These are phyloP conservation scores for Seladonia tumulorum DNA, from an alignment of 2,888 invertebrate genomes.

Conservation along the genomic window DNA sequence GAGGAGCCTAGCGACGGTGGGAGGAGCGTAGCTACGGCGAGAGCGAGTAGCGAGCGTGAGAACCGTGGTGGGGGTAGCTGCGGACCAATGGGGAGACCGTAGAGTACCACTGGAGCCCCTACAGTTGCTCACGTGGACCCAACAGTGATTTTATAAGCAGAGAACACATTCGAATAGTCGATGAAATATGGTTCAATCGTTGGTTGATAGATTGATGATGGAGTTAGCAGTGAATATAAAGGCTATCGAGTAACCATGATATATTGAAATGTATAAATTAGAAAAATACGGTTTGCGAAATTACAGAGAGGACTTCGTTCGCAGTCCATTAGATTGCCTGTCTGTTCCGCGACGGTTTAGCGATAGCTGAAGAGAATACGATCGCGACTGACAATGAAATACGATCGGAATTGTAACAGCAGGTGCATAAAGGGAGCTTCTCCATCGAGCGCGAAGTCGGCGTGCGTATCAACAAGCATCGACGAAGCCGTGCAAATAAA, in stretches of 20 bases:
- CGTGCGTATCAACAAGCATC: slow-evolving; percentile 5
- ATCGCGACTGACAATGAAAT: background rate
- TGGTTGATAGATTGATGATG: background rate
- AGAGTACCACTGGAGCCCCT: background rate
- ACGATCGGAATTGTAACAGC: background rate
- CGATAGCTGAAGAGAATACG: background rate
- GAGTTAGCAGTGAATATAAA: background rate
- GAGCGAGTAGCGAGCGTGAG: background rate
- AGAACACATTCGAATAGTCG: background rate
- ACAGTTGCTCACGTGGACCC: background rate
- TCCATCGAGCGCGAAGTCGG: background rate
- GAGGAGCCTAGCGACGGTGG: background rate
- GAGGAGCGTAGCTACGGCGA: background rate
- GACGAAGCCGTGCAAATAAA: slow-evolving; percentile 22
- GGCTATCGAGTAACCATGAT: background rate
- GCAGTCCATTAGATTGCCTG: background rate
- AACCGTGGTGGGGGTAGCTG: background rate
- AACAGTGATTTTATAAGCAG: background rate
- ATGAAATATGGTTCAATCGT: background rate
- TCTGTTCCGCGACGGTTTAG: background rate
- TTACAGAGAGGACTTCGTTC: background rate
- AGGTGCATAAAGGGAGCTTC: background rate
- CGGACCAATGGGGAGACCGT: background rate
- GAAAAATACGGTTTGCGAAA: background rate
- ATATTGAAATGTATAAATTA: background rate